These are phyloP conservation scores for Centropus bengalensis DNA, from an alignment of 2,113 vertebrate genomes.

Conservation along the genomic window DNA sequence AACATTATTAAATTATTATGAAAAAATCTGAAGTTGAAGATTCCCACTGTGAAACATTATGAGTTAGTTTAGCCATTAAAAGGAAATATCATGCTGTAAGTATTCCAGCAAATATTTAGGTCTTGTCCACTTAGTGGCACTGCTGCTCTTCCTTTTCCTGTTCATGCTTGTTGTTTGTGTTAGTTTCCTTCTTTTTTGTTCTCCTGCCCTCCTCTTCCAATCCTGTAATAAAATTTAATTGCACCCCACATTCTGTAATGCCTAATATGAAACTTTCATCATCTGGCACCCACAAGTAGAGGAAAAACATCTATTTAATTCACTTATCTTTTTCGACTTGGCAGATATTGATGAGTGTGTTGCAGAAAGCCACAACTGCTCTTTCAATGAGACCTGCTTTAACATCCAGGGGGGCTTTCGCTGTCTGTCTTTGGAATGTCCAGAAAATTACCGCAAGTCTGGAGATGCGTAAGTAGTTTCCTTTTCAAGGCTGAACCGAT, in stretches of 20 bases:
- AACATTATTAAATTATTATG: not conserved
- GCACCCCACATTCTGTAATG: not conserved
- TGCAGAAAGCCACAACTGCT: slow-evolving; percentile 89
- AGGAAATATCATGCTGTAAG: not conserved
- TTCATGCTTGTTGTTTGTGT: not conserved
- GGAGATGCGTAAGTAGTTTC: slow-evolving; percentile 89
- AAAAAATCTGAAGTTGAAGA: not conserved
- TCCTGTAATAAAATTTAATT: not conserved
- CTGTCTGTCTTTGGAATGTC: slow-evolving; percentile 90
- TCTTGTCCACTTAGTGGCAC: slow-evolving; percentile 53
- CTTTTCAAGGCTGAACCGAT: not conserved
- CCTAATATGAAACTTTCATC: not conserved
- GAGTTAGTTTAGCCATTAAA: not conserved
- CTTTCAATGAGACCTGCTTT: slow-evolving; percentile 90
- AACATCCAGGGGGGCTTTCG: slow-evolving; percentile 92
- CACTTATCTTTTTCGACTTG: not conserved
- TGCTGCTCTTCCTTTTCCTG: slow-evolving; percentile 29
- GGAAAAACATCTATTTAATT: not conserved
- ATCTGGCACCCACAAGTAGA: not conserved
- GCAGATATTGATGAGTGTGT: slow-evolving; percentile 94
- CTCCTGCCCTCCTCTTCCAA: not conserved
- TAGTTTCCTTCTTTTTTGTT: not conserved
- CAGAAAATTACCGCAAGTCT: slow-evolving; percentile 87
- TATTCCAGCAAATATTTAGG: not conserved
- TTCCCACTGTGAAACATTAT: not conserved